phyloP scores from a whole-genome alignment of 2,888 invertebrate species.

The Dichetophora obliterata region DNA sequence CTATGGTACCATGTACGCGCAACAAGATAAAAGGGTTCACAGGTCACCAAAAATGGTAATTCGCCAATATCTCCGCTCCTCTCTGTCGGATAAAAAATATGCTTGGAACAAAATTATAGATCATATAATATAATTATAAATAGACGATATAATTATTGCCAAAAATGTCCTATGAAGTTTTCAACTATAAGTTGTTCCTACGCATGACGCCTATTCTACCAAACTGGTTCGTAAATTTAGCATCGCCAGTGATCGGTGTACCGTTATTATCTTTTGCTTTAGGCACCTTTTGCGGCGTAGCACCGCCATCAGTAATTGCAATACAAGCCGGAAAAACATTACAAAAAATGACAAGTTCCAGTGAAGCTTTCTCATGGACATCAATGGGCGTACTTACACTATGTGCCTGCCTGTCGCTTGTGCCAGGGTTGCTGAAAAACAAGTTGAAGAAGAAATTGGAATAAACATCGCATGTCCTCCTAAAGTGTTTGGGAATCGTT shows the following conservation, averaged over 20 bases:
- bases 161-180: too few relatives aligned
- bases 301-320: slow-evolving; percentile 96
- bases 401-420: slow-evolving; percentile 85
- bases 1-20: too few relatives aligned
- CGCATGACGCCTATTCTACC: slow-evolving; percentile 97
- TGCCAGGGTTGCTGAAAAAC: slow-evolving; percentile 90
- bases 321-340: slow-evolving; percentile 98
- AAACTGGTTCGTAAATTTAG: slow-evolving; percentile 92
- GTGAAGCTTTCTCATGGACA: slow-evolving; percentile 88
- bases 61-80: too few relatives aligned
- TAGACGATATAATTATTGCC: too few relatives aligned
- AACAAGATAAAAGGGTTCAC: too few relatives aligned
- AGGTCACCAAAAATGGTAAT: too few relatives aligned
- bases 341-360: slow-evolving; percentile 89
- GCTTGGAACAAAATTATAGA: too few relatives aligned
- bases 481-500: not conserved
- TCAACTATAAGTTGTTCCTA: slow-evolving; percentile 97
- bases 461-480: slow-evolving; percentile 66
- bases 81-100: too few relatives aligned
- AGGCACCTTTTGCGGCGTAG: slow-evolving; percentile 97
- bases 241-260: slow-evolving; percentile 96
- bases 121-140: too few relatives aligned
- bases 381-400: slow-evolving; percentile 83
- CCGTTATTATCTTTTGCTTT: slow-evolving; percentile 91
- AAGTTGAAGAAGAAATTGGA: slow-evolving; percentile 84